Evolutionary conservation across 2,888 invertebrate species (phyloP).

Genomic region (Portevinia maculata): DNA sequence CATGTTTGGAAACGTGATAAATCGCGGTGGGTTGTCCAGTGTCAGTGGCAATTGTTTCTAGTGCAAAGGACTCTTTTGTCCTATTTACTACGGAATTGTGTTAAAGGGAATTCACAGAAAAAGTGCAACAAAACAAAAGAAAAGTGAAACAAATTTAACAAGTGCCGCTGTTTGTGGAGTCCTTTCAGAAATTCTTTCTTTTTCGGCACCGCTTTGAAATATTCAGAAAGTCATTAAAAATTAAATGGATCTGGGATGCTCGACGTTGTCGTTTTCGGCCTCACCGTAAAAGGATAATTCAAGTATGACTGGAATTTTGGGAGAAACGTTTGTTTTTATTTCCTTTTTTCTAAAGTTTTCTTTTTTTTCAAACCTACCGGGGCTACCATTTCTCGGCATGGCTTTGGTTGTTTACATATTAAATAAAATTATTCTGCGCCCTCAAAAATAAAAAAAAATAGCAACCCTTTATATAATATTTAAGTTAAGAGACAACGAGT

Average conservation of each 20-base stretch:
- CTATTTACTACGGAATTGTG: conserved; percentile 22
- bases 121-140: conserved; percentile 57
- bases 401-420: conserved; percentile 48
- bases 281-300: conserved; percentile 69
- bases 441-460: conserved; percentile 3
- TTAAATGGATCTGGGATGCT: conserved; percentile 70
- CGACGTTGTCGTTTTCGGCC: conserved; percentile 41
- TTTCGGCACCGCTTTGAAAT: conserved; percentile 59
- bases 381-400: not conserved
- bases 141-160: conserved; percentile 39
- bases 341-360: conserved; percentile 17
- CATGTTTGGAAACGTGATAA: not conserved
- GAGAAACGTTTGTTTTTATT: conserved; percentile 58
- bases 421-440: conserved; percentile 21
- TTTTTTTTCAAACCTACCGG: not conserved
- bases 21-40: conserved; percentile 5
- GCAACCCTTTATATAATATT: too few relatives aligned
- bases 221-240: conserved; percentile 70
- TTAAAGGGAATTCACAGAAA: conserved; percentile 33
- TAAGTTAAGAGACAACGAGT: conserved; percentile 14
- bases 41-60: conserved; percentile 12
- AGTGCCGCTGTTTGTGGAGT: conserved; percentile 56
- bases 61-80: conserved; percentile 17
- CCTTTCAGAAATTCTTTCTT: conserved; percentile 38
- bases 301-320: conserved; percentile 68